Evolutionary conservation across 2,113 vertebrate genomes (phyloP).

Genomic region (Ursus arctos): DNA sequence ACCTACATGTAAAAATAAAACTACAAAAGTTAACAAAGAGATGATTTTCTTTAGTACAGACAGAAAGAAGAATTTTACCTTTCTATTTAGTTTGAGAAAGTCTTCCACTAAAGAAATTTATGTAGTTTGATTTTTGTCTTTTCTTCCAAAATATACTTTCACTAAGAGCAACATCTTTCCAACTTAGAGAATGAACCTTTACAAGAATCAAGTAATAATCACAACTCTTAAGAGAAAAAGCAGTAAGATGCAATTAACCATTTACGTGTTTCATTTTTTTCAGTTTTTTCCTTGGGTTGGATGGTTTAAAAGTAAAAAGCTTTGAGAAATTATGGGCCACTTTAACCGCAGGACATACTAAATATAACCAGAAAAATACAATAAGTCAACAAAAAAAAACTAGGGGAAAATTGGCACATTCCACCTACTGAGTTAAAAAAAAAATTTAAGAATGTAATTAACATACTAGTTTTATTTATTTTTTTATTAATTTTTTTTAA

Average conservation of each 20-base stretch:
- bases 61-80: neutral
- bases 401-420: neutral
- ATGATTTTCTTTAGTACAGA: conserved; percentile 10
- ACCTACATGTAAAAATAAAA: neutral
- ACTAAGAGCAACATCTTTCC: neutral
- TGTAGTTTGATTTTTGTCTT: neutral
- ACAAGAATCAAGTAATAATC: neutral
- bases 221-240: neutral
- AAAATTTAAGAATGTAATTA: neutral
- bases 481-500: neutral
- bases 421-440: neutral
- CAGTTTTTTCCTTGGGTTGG: neutral
- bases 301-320: neutral
- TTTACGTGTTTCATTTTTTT: neutral
- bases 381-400: neutral
- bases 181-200: neutral
- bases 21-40: neutral
- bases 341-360: conserved; percentile 14
- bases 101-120: neutral
- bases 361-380: conserved; percentile 33
- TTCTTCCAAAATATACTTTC: conserved; percentile 11
- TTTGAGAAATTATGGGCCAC: neutral
- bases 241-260: neutral
- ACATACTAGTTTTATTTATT: neutral
- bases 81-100: conserved; percentile 42